Conservation (phyloP, 2,113 vertebrate genomes). For the Hemicordylus capensis region DNA sequence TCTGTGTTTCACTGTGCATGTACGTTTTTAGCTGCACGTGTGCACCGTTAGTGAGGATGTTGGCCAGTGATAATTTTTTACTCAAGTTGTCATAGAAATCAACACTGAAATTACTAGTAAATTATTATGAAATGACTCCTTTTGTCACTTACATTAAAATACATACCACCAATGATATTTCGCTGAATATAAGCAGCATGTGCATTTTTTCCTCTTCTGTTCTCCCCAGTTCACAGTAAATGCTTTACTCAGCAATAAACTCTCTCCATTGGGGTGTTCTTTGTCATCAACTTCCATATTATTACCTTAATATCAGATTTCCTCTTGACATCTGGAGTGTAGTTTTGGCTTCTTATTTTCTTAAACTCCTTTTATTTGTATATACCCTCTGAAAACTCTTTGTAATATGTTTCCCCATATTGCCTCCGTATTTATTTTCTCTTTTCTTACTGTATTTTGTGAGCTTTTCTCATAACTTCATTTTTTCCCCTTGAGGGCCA, state of each 20-base stretch:
- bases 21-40: too few relatives aligned
- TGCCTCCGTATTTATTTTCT: constrained; percentile 34
- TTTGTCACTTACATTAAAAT: not conserved
- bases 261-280: constrained; percentile 23
- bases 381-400: not conserved
- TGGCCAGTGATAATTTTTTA: not conserved
- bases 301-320: constrained; percentile 32
- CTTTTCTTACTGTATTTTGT: constrained; percentile 23
- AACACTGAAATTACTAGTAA: not conserved
- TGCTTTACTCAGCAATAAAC: constrained; percentile 15
- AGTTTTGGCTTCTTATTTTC: constrained; percentile 28
- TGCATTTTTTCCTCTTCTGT: constrained; percentile 17
- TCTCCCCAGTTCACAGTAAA: constrained; percentile 39
- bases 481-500: constrained; percentile 26
- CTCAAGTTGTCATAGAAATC: not conserved
- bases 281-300: constrained; percentile 34
- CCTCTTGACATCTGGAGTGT: not conserved
- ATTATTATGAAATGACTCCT: not conserved
- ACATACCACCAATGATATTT: not conserved
- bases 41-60: too few relatives aligned
- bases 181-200: not conserved
- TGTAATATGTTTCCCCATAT: constrained; percentile 31
- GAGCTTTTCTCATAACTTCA: constrained; percentile 33
- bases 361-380: constrained; percentile 26
- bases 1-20: too few relatives aligned